phyloP scores from a whole-genome alignment of 2,797 vertebrate species.

The Avahi laniger region DNA sequence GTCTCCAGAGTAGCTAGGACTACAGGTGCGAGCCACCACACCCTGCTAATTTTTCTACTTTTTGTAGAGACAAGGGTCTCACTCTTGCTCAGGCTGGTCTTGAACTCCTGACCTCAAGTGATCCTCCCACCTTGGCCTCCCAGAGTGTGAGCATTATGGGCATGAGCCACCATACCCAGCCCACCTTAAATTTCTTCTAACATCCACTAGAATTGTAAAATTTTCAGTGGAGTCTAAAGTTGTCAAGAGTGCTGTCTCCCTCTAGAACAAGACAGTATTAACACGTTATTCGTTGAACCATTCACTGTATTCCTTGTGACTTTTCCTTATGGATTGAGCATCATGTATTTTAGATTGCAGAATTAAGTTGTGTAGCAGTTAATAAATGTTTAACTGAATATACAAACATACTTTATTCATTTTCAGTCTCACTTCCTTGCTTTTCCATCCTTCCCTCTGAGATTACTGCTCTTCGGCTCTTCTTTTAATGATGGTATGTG shows the following conservation, averaged over 20 bases:
- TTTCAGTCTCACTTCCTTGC: neutral
- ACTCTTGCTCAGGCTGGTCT: neutral
- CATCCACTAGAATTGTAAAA: neutral
- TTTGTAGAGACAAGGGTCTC: neutral
- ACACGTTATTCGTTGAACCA: neutral
- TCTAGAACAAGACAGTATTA: neutral
- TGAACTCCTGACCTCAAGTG: neutral
- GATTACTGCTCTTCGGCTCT: neutral
- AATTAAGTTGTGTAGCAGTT: neutral
- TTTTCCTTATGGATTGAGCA: neutral
- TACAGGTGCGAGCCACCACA: neutral
- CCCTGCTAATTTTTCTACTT: neutral
- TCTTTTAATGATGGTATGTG: neutral
- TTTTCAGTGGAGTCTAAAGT: neutral
- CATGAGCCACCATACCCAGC: neutral
- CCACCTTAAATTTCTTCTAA: neutral
- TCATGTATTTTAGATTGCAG: neutral
- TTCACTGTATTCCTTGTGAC: neutral
- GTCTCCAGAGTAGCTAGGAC: neutral
- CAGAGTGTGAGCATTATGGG: neutral
- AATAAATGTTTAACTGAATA: neutral
- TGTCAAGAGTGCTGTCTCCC: neutral
- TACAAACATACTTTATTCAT: neutral
- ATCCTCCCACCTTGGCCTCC: neutral
- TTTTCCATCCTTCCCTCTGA: neutral